phyloP scores from a whole-genome alignment of 2,888 invertebrate species.

The Podotricha telesiphe region DNA sequence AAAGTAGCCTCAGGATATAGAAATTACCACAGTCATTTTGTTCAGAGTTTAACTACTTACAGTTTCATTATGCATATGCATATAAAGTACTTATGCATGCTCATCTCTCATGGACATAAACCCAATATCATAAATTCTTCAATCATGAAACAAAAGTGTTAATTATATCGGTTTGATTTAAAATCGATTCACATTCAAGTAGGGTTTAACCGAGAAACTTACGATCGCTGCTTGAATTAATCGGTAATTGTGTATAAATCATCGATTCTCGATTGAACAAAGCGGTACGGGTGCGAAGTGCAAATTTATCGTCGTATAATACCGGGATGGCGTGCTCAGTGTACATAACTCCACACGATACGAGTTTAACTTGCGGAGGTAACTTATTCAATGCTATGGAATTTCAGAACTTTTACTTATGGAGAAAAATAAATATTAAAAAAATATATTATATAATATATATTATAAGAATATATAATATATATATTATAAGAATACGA shows the following conservation, averaged over 20 bases:
- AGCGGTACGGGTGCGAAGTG: conserved; percentile 80
- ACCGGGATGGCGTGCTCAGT: conserved; percentile 74
- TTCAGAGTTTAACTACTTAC: too few relatives aligned
- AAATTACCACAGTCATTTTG: too few relatives aligned
- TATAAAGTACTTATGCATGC: background rate
- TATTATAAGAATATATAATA: too few relatives aligned
- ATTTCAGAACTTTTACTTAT: conserved; percentile 31
- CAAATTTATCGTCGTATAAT: conserved; percentile 77
- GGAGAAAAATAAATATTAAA: conserved; percentile 1
- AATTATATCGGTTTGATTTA: conserved; percentile 62
- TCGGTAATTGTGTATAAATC: conserved; percentile 84
- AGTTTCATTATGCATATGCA: background rate
- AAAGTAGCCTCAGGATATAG: too few relatives aligned
- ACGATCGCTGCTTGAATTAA: conserved; percentile 83
- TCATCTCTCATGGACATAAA: background rate
- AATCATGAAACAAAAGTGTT: conserved; percentile 43
- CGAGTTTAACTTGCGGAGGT: conserved; percentile 71
- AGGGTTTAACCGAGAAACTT: conserved; percentile 76
- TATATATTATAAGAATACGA: too few relatives aligned
- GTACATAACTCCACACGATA: conserved; percentile 74
- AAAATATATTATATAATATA: too few relatives aligned
- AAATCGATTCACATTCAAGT: conserved; percentile 60
- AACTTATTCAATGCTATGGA: conserved; percentile 56
- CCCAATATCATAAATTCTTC: background rate
- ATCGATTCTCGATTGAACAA: conserved; percentile 81